Evolutionary conservation across 2,888 invertebrate genomes (phyloP).

Genomic region (Spilosoma lubricipeda): DNA sequence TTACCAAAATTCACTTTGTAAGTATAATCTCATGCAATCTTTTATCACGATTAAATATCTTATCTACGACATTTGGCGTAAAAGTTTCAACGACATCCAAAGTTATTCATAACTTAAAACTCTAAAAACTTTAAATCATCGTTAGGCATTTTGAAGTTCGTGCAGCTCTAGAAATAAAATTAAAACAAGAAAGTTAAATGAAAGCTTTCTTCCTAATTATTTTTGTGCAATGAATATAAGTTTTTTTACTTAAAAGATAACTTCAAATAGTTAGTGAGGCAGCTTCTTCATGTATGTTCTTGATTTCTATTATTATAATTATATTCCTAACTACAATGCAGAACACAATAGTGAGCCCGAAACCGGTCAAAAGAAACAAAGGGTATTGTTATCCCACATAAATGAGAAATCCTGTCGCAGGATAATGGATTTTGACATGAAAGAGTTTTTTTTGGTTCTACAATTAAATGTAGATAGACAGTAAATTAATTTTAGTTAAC

Average conservation of each 20-base stretch:
- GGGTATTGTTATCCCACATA: slow-evolving; percentile 53
- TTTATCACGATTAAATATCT: slow-evolving; percentile 23
- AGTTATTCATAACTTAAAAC: slow-evolving; percentile 27
- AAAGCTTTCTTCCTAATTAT: background rate
- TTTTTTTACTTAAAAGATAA: slow-evolving; percentile 13
- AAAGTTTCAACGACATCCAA: slow-evolving; percentile 29
- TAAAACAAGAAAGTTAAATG: slow-evolving; percentile 9
- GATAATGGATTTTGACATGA: slow-evolving; percentile 65
- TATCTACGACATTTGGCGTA: slow-evolving; percentile 23
- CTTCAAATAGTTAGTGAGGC: slow-evolving; percentile 10
- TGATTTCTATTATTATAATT: slow-evolving; percentile 29
- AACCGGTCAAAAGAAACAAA: slow-evolving; percentile 68
- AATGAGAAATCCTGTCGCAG: slow-evolving; percentile 64
- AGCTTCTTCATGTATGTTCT: slow-evolving; percentile 17
- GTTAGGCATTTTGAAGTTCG: slow-evolving; percentile 14
- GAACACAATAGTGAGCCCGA: slow-evolving; percentile 52
- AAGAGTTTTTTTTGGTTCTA: slow-evolving; percentile 56
- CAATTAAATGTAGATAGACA: slow-evolving; percentile 25
- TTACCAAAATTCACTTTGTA: slow-evolving; percentile 11
- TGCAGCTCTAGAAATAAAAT: slow-evolving; percentile 23
- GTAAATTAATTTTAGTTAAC: slow-evolving; percentile 26
- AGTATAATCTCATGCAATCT: slow-evolving; percentile 8
- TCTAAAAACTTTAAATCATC: slow-evolving; percentile 32
- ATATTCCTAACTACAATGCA: slow-evolving; percentile 36
- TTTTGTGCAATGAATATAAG: background rate